Evolutionary conservation across 2,113 vertebrate species (phyloP).

Genomic region (Naja naja): DNA sequence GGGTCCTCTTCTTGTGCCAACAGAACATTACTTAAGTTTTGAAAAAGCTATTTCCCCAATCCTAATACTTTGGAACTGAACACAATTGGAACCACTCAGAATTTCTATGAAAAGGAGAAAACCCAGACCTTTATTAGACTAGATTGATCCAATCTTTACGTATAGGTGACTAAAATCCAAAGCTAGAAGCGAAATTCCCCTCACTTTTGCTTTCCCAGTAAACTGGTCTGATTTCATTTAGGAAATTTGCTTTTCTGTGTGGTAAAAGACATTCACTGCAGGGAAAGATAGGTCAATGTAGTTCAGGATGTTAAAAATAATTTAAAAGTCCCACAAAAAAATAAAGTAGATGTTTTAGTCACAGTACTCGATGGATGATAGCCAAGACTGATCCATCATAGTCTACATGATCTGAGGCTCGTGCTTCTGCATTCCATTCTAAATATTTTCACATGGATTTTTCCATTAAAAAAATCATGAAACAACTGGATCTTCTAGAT

Average conservation of each 20-base stretch:
- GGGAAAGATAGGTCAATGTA: background rate
- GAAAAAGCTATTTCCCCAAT: background rate
- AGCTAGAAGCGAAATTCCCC: slow-evolving; percentile 47
- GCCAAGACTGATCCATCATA: background rate
- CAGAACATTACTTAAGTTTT: background rate
- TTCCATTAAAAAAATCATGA: background rate
- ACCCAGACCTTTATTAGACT: background rate
- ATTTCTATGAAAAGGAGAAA: background rate
- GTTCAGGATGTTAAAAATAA: background rate
- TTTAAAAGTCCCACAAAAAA: background rate
- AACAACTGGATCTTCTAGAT: background rate
- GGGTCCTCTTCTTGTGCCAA: background rate
- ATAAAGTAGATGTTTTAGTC: background rate
- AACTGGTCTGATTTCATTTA: background rate
- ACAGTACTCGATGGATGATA: background rate
- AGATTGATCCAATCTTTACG: background rate
- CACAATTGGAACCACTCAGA: background rate
- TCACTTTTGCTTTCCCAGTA: background rate
- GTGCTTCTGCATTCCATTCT: background rate
- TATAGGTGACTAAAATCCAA: background rate
- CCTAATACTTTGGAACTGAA: background rate
- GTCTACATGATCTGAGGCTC: background rate
- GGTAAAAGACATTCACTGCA: background rate
- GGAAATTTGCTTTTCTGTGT: slow-evolving; percentile 12
- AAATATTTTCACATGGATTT: slow-evolving; percentile 3